Evolutionary conservation across 37 sponge, comb jelly and placozoan species (phyloP).

Genomic region (Diacarnus erythraeanus): DNA sequence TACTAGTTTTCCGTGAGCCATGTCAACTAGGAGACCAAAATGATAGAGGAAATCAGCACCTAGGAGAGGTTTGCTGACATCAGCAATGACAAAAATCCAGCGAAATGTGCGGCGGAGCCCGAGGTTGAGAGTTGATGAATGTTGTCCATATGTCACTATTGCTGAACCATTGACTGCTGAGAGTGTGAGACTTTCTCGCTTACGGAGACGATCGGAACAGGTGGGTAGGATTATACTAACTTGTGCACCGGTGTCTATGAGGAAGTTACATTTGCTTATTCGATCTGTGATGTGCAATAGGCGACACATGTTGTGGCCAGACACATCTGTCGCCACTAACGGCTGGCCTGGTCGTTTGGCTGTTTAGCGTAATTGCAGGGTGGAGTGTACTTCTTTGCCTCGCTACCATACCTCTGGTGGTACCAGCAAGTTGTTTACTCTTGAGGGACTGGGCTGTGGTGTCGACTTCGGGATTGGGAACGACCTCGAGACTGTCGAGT

Average conservation of each 20-base stretch:
- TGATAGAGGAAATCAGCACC: slow-evolving; percentile 65
- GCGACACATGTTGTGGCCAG: slow-evolving; percentile 57
- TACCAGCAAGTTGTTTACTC: slow-evolving; percentile 7
- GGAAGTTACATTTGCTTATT: slow-evolving; percentile 5
- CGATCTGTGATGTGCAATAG: slow-evolving; percentile 37
- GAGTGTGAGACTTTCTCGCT: slow-evolving; percentile 1
- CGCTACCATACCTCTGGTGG: not conserved
- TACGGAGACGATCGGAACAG: not conserved
- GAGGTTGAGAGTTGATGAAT: slow-evolving; percentile 63
- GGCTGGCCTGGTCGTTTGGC: slow-evolving; percentile 49
- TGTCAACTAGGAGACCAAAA: slow-evolving; percentile 58
- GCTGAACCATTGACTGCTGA: slow-evolving; percentile 26
- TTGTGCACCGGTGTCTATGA: slow-evolving; percentile 58
- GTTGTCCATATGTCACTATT: slow-evolving; percentile 10
- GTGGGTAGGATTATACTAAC: slow-evolving; percentile 27
- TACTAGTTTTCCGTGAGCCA: slow-evolving; percentile 33
- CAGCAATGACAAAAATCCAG: slow-evolving; percentile 78
- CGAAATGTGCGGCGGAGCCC: slow-evolving; percentile 44
- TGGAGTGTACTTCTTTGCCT: not conserved
- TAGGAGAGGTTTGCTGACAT: slow-evolving; percentile 56
- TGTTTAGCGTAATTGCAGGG: not conserved
- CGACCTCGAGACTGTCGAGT: slow-evolving; percentile 1
- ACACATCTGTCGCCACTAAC: slow-evolving; percentile 41
- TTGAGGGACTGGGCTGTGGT: not conserved
- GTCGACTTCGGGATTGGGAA: not conserved